Evolutionary conservation across 2,888 invertebrate species (phyloP).

Genomic region (Branchellion lobata): DNA sequence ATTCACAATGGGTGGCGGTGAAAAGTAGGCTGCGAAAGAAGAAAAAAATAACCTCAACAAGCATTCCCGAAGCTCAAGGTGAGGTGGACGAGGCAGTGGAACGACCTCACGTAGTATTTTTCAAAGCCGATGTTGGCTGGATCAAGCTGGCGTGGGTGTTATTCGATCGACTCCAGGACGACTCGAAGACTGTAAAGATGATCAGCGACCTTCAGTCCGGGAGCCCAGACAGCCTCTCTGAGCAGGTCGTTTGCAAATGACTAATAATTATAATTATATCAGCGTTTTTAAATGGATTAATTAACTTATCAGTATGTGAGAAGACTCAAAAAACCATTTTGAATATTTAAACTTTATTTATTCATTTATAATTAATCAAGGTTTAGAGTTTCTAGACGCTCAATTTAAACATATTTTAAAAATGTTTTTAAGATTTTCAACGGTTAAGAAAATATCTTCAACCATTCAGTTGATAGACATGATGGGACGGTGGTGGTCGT

Average conservation of each 20-base stretch:
- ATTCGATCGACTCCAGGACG: conserved; percentile 50
- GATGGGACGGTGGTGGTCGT: conserved; percentile 53
- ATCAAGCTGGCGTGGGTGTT: conserved; percentile 52
- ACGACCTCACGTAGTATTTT: conserved; percentile 50
- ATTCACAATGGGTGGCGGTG: conserved; percentile 53
- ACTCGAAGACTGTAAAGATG: conserved; percentile 50
- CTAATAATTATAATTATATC: too few species aligned
- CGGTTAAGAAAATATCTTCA: too few species aligned
- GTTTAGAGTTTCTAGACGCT: too few species aligned
- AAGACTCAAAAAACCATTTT: too few species aligned
- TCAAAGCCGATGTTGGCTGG: conserved; percentile 53
- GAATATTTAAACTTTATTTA: too few species aligned
- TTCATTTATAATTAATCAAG: too few species aligned
- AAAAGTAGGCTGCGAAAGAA: conserved; percentile 47
- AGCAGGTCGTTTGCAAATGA: conserved; percentile 49
- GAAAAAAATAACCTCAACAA: conserved; percentile 20
- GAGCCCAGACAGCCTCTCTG: conserved; percentile 49
- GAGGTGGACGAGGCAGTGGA: conserved; percentile 1
- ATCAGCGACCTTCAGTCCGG: conserved; percentile 53
- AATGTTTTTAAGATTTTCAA: too few species aligned
- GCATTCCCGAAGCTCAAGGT: not conserved
- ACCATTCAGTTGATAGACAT: conserved; percentile 52
- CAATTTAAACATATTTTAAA: too few species aligned
- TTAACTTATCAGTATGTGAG: too few species aligned
- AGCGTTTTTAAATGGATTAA: not conserved